Conservation (phyloP, 2,113 vertebrate genomes). For the Rostratula benghalensis region DNA sequence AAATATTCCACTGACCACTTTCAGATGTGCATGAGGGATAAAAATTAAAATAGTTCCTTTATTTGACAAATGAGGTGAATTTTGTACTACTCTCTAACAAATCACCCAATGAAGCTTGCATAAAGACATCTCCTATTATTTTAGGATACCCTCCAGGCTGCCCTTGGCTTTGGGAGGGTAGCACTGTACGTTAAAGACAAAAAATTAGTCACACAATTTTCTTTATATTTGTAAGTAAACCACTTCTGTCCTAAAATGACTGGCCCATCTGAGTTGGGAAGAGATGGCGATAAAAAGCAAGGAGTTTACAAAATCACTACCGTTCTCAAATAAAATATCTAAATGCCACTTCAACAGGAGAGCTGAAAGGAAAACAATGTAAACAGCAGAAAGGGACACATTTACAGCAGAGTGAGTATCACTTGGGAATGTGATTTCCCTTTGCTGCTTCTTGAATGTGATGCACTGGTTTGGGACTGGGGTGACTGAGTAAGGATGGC, state of each 20-base stretch:
- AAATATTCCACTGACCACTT: not conserved
- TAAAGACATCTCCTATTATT: not conserved
- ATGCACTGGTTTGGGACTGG: not conserved
- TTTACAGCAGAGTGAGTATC: not conserved
- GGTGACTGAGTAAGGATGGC: not conserved
- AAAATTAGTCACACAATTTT: accelerated
- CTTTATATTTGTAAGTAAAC: not conserved
- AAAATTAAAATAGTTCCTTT: accelerated
- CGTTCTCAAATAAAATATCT: not conserved
- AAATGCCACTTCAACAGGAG: not conserved
- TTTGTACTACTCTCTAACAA: not conserved
- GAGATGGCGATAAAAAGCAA: not conserved
- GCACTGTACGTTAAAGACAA: not conserved
- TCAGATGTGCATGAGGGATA: not conserved
- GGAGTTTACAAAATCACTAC: not conserved
- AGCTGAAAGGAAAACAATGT: not conserved
- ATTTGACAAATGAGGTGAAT: not conserved
- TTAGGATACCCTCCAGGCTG: not conserved
- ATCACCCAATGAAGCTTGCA: not conserved
- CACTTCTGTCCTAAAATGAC: not conserved
- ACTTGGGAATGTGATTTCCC: not conserved
- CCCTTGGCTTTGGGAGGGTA: not conserved
- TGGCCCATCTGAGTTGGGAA: not conserved
- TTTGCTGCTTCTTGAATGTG: not conserved
- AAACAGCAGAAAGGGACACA: not conserved